Percentiles rank a stretch among this genome's conserved stretches.
These are phyloP conservation scores for Aphelenchoides avenae DNA, from an alignment of 1,140 invertebrate genomes.

Conservation along the genomic window DNA sequence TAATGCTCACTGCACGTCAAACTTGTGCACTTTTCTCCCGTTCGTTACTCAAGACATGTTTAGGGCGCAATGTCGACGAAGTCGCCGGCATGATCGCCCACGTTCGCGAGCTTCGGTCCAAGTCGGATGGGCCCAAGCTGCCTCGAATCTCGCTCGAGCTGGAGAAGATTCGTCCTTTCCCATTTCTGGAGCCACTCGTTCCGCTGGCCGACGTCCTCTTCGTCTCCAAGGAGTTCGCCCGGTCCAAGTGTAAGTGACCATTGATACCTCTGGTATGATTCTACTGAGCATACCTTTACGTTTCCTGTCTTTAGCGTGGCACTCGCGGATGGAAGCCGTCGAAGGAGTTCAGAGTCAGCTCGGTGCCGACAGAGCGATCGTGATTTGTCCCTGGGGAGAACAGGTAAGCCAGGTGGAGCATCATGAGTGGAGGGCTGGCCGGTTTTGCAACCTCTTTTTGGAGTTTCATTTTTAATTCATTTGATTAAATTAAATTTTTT, in stretches of 20 bases:
- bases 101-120: not conserved
- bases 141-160: constrained; percentile 30
- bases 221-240: constrained; percentile 40
- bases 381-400: constrained; percentile 40
- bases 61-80: constrained; percentile 40
- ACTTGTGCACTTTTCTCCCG: constrained; percentile 1
- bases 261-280: not conserved
- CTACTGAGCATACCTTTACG: not conserved
- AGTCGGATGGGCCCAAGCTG: constrained; percentile 1
- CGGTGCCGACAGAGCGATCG: constrained; percentile 4
- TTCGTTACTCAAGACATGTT: constrained; percentile 7
- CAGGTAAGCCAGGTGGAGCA: constrained; percentile 19
- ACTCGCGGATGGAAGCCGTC: constrained; percentile 28
- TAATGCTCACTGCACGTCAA: constrained; percentile 1
- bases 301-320: constrained; percentile 28
- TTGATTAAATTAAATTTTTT: not conserved
- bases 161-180: constrained; percentile 35
- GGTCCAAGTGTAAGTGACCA: constrained; percentile 12
- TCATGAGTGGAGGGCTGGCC: not conserved
- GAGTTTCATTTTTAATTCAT: not conserved
- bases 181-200: constrained; percentile 30
- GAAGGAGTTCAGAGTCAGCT: constrained; percentile 17
- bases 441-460: not conserved
- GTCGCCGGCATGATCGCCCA: constrained; percentile 26
- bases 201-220: constrained; percentile 30